A percentile compares a stretch with the other conserved stretches of the same genome.
Evolutionary conservation across 2,888 invertebrate species (phyloP).

Genomic region (Caenorhabditis doughertyi): DNA sequence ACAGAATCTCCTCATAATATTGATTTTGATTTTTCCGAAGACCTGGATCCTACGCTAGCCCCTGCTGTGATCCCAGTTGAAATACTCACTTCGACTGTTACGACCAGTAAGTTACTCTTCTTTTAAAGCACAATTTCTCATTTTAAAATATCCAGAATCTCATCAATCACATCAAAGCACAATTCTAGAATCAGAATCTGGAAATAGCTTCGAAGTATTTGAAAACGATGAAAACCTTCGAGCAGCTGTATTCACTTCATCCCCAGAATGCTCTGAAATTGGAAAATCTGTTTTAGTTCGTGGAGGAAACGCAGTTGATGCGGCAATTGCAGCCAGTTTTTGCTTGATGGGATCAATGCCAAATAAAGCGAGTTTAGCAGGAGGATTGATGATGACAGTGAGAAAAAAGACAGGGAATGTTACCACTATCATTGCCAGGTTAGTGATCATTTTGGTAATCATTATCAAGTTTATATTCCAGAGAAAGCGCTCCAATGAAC

Average conservation of each 20-base stretch:
- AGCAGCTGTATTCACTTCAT: constrained; percentile 56
- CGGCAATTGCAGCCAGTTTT: constrained; percentile 66
- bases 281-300: constrained; percentile 66
- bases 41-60: constrained; percentile 11
- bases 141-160: too few relatives aligned
- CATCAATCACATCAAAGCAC: constrained; percentile 12
- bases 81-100: not conserved
- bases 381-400: constrained; percentile 65
- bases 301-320: constrained; percentile 73
- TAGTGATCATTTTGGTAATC: not conserved
- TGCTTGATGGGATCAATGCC: constrained; percentile 67
- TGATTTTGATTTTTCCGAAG: constrained; percentile 52
- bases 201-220: constrained; percentile 28
- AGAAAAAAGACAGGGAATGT: constrained; percentile 34
- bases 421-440: constrained; percentile 57
- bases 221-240: constrained; percentile 54
- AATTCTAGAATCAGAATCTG: constrained; percentile 28
- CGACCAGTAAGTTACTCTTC: constrained; percentile 1
- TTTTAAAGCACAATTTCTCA: too few relatives aligned
- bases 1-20: constrained; percentile 31
- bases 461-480: not conserved
- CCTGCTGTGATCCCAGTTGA: not conserved
- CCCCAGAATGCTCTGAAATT: constrained; percentile 49
- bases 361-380: constrained; percentile 67
- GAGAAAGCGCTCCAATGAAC: constrained; percentile 56